phyloP scores from a whole-genome alignment of 2,797 vertebrate species.

The Melanotaenia pygmaea region DNA sequence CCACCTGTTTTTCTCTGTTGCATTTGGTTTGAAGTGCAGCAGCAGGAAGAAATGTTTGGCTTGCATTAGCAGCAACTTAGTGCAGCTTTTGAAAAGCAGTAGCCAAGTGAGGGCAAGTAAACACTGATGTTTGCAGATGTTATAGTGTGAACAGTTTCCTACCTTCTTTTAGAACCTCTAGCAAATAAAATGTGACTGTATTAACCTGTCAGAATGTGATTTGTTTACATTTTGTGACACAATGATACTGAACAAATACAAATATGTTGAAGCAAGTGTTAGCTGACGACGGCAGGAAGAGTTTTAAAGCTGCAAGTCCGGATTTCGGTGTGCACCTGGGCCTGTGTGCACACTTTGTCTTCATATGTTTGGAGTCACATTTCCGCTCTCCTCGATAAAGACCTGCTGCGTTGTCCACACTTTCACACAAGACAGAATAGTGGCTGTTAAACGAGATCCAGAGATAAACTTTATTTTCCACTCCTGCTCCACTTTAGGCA shows the following conservation, averaged over 20 bases:
- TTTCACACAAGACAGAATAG: constrained; percentile 69
- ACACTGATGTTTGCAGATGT: not conserved
- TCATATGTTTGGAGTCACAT: constrained; percentile 60
- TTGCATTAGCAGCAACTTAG: not conserved
- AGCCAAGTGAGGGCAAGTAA: not conserved
- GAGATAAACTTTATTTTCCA: constrained; percentile 68
- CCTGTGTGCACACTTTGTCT: constrained; percentile 12
- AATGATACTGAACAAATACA: not conserved
- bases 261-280: not conserved
- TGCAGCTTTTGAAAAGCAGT: not conserved
- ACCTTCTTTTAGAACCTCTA: not conserved
- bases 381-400: constrained; percentile 64
- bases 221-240: not conserved
- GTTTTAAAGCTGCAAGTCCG: not conserved
- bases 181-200: not conserved
- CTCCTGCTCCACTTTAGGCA: constrained; percentile 50
- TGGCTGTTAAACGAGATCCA: constrained; percentile 53
- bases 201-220: not conserved
- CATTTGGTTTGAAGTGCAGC: not conserved
- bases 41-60: not conserved
- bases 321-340: not conserved
- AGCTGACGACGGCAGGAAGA: rapidly evolving
- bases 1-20: not conserved
- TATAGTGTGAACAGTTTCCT: not conserved
- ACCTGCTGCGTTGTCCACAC: constrained; percentile 44